phyloP scores from a whole-genome alignment of 2,888 invertebrate genomes.

The Aspidiotus rigidus region DNA sequence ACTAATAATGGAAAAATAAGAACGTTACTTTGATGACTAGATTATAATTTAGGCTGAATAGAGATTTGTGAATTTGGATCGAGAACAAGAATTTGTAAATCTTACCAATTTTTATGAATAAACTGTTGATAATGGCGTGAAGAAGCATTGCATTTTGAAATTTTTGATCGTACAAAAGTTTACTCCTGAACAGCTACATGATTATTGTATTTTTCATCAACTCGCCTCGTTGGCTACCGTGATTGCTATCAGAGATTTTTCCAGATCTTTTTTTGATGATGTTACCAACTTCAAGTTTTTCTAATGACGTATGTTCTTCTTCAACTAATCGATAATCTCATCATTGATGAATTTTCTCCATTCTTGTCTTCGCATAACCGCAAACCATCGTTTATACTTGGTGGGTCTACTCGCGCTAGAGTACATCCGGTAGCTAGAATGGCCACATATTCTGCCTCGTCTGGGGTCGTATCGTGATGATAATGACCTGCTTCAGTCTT shows the following conservation, averaged over 20 bases:
- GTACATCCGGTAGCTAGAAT: constrained; percentile 72
- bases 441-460: constrained; percentile 73
- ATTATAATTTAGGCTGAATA: neutral
- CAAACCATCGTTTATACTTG: constrained; percentile 54
- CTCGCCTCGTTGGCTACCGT: neutral
- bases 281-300: too few relatives aligned
- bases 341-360: too few relatives aligned
- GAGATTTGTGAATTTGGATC: neutral
- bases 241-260: neutral
- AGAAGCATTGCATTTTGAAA: neutral
- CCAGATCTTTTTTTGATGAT: too few relatives aligned
- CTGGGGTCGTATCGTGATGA: constrained; percentile 88
- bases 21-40: neutral
- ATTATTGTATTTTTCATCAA: neutral
- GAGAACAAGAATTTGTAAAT: neutral
- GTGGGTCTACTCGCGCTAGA: constrained; percentile 67
- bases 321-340: too few relatives aligned
- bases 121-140: neutral
- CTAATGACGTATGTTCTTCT: too few relatives aligned
- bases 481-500: constrained; percentile 82
- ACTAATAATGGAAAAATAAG: too few relatives aligned
- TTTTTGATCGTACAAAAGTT: too few relatives aligned
- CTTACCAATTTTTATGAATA: too few relatives aligned
- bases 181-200: neutral
- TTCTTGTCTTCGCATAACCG: constrained; percentile 59